Conservation (phyloP, 2,888 invertebrate genomes). For the Scrobipalpa costella region DNA sequence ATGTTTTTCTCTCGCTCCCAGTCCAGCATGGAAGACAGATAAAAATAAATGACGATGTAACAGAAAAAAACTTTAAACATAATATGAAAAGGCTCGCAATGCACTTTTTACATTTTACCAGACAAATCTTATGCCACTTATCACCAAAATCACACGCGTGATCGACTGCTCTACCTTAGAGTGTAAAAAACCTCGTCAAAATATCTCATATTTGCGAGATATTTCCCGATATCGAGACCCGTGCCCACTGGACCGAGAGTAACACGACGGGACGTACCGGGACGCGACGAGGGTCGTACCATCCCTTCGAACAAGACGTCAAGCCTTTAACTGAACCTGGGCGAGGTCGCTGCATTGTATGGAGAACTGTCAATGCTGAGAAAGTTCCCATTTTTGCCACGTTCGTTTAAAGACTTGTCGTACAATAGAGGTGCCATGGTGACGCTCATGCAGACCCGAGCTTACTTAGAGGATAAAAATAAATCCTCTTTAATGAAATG, state of each 20-base stretch:
- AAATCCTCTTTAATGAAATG: slow-evolving; percentile 22
- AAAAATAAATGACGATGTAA: too few relatives aligned
- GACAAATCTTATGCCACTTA: slow-evolving; percentile 38
- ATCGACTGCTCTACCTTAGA: slow-evolving; percentile 65
- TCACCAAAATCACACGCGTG: slow-evolving; percentile 54
- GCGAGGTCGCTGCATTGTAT: too few relatives aligned
- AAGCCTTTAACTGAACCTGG: too few relatives aligned
- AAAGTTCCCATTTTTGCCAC: too few relatives aligned
- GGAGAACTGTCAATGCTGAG: too few relatives aligned
- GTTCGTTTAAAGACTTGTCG: too few relatives aligned
- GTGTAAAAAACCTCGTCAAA: neutral
- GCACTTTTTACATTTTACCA: too few relatives aligned
- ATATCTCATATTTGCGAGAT: slow-evolving; percentile 23
- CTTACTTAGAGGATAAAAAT: slow-evolving; percentile 17
- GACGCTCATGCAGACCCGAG: slow-evolving; percentile 22
- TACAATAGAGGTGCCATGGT: slow-evolving; percentile 29
- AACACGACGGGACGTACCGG: slow-evolving; percentile 67
- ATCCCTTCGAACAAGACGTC: slow-evolving; percentile 17
- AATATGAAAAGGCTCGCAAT: neutral
- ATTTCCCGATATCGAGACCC: slow-evolving; percentile 42
- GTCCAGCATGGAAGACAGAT: too few relatives aligned
- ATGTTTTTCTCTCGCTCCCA: too few relatives aligned
- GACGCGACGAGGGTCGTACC: slow-evolving; percentile 50
- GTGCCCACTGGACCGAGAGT: slow-evolving; percentile 59
- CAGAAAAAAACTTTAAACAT: neutral